phyloP scores from a whole-genome alignment of 2,888 invertebrate genomes.

The Gnatocerus cornutus region DNA sequence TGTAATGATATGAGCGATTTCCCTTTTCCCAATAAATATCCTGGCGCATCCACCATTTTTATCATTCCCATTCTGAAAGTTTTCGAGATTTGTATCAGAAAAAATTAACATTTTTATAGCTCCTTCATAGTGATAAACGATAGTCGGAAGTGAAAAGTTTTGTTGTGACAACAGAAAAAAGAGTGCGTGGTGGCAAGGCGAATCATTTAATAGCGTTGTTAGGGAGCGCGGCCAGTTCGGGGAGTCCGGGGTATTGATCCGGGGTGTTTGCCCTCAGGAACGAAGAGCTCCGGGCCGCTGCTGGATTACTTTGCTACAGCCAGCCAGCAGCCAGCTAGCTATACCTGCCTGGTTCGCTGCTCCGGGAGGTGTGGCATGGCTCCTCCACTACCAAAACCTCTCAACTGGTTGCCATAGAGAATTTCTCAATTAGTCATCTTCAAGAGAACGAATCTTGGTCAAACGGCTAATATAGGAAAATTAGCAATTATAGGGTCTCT shows the following conservation, averaged over 20 bases:
- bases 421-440: constrained; percentile 43
- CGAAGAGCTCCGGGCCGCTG: constrained; percentile 53
- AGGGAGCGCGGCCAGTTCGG: constrained; percentile 48
- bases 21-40: too few species aligned
- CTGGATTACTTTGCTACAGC: constrained; percentile 47
- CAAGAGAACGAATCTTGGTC: constrained; percentile 34
- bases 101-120: constrained; percentile 43
- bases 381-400: constrained; percentile 39
- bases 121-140: constrained; percentile 34
- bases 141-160: constrained; percentile 40
- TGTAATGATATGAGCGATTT: too few species aligned
- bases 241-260: constrained; percentile 52
- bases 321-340: constrained; percentile 38
- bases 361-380: constrained; percentile 48
- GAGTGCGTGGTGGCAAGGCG: constrained; percentile 40
- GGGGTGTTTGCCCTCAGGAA: constrained; percentile 50
- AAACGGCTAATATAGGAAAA: constrained; percentile 39
- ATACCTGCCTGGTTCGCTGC: constrained; percentile 45
- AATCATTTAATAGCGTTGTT: constrained; percentile 51
- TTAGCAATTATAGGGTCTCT: constrained; percentile 8
- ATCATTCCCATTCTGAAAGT: constrained; percentile 3
- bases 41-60: not conserved
- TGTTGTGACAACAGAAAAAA: constrained; percentile 39
- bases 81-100: constrained; percentile 14
- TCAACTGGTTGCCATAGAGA: constrained; percentile 41